Evolutionary conservation across 2,888 invertebrate species (phyloP).

Genomic region (Embidobia sp.): DNA sequence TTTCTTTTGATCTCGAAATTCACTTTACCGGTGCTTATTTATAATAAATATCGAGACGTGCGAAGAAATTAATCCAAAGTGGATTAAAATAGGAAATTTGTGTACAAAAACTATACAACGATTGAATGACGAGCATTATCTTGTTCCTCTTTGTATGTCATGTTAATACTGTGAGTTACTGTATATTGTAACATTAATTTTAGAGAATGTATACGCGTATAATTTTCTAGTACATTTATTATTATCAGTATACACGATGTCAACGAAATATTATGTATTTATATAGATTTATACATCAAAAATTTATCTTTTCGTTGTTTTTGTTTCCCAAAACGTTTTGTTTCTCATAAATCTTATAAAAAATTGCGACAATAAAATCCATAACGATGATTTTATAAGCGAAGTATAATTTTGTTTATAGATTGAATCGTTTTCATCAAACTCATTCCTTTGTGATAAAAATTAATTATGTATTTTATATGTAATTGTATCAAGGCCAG

Average conservation of each 20-base stretch:
- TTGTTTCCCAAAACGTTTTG: too few relatives aligned
- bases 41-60: conserved; percentile 3
- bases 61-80: conserved; percentile 23
- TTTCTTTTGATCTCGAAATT: conserved; percentile 31
- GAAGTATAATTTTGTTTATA: too few relatives aligned
- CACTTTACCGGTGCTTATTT: conserved; percentile 23
- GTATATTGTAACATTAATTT: conserved; percentile 9
- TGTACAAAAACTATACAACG: conserved; percentile 20
- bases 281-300: neutral
- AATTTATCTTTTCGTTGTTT: neutral
- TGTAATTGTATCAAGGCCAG: neutral
- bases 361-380: neutral
- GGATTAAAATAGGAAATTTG: conserved; percentile 34
- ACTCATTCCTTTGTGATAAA: conserved; percentile 8
- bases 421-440: too few relatives aligned
- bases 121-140: conserved; percentile 28
- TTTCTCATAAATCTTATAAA: neutral
- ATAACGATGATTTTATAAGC: too few relatives aligned
- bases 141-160: conserved; percentile 31
- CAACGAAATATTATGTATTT: neutral
- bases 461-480: neutral
- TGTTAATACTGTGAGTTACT: conserved; percentile 22
- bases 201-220: neutral
- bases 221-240: neutral
- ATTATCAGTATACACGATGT: neutral